Evolutionary conservation across 1,140 invertebrate species (phyloP), one percentile per base, ranked within the genome.

Genomic region (Oedothorax gibbosus): DNA sequence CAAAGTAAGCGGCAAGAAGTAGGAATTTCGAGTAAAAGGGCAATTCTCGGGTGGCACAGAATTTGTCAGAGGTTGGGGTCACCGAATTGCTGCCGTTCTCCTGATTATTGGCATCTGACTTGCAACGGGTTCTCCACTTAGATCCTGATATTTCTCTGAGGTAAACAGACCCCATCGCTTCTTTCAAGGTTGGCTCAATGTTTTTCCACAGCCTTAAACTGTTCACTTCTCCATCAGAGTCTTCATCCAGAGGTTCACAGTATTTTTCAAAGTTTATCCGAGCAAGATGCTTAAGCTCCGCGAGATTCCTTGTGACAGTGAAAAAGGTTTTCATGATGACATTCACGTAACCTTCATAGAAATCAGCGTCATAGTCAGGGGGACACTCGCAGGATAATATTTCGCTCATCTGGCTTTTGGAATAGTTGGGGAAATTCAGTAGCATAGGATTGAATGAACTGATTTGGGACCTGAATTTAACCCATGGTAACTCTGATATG

Each of bases 21-120:
- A 98, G 91, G 89, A 93, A 97, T 89, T 97, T 97, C 0, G 94
- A 94, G 90, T 96, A 97, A 88, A 93, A 96, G 0, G 96, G 96
- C 7, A 98, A 90, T 89, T 98, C 96, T 72, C 96, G 92, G 82
- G 85, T 73, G 2, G 53, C 20, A 21, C 20, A n/a, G n/a, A 12
- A 78, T 57, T 92, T 93, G 84, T 94, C 92, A 7, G 92, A 92
- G 87, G 93, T 90, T 50, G 91, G 91, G 71, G 90, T 91, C 73
- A 91, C 92, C 8, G 91, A 92, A 89, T 1, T n/a, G 15, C 18
- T 82, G 49, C 56, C 64, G 15, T 54, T 35, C n/a, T 35, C 35
- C 10, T 7, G 7, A 51, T 53, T 18, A 18, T 62, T 54, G 8
- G 20, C 56, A 9, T 18, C 68, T 90, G 82, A 89, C 88, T 89